Evolutionary conservation across 2,888 invertebrate genomes (phyloP), one percentile per base, ranked within the genome.

Genomic region (Drosophila nigricruria): DNA sequence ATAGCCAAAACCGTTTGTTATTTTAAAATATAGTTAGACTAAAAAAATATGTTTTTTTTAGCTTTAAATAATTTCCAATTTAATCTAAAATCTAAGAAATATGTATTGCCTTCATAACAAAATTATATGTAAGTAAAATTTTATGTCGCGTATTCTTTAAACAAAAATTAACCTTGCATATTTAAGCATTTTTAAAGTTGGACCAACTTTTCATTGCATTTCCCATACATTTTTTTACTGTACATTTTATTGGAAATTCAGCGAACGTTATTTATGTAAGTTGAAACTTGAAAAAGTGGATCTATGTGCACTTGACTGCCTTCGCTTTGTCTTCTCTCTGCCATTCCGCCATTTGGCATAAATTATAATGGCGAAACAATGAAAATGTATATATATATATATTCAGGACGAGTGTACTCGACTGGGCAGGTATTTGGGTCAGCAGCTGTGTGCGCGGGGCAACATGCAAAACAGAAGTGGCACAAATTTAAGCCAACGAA

Each of bases 391-490:
- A 27, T 18, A 20, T 25, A 70, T 34, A 82, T 73, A 50, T 62
- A 72, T 69, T 60, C 62, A 45, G 47, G 53, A 59, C 60, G 66
- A 23, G 52, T 32, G 49, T 49, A 14, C 14, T 49, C 38, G 53
- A 32, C 52, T 52, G 52, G 36, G 59, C 72, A 65, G 72, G 76
- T 81, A 89, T 87, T 78, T 84, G 81, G 84, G 84, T 89, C 84
- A 89, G 57, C 74, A 18, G 47, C 27, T 10, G 74, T 77, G 58
- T 8, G 20, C 12, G 20, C 25, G 49, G 14, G 10, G 45, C 69
- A 68, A 73, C 77, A 73, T 69, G 82, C 73, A 83, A 86, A 84
- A 69, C 79, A 88, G 81, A 81, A 84, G 81, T 79, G 87, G 58
- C 81, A 70, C 71, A 83, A 84, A 88, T 83, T 86, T 71, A 58